These are phyloP conservation scores for Dromas ardeola DNA, from an alignment of 2,113 vertebrate species.

Conservation along the genomic window DNA sequence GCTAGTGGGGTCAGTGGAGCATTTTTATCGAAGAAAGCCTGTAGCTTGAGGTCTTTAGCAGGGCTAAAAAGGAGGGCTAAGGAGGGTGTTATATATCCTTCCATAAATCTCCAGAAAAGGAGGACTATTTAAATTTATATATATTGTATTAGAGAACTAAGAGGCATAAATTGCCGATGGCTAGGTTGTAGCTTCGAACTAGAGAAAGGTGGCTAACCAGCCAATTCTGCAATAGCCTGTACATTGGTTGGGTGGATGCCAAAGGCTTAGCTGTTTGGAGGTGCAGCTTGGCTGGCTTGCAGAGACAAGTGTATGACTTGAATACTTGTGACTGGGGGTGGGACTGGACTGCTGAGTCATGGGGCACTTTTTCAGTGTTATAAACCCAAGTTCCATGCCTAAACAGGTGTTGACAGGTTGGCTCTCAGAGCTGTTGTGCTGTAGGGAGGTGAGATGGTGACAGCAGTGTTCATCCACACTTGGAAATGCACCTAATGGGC, in stretches of 20 bases:
- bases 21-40: background rate
- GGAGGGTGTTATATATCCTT: background rate
- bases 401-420: background rate
- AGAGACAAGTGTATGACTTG: background rate
- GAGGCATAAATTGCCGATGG: background rate
- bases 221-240: background rate
- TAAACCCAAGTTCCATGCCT: background rate
- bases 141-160: background rate
- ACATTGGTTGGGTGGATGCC: fast-evolving
- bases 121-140: background rate
- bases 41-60: background rate
- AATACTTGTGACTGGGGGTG: background rate
- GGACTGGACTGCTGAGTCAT: background rate
- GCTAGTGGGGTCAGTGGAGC: background rate
- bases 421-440: background rate
- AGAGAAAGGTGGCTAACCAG: background rate
- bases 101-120: background rate
- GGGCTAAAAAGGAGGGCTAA: background rate
- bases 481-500: background rate
- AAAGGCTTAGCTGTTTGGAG: background rate
- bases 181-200: background rate
- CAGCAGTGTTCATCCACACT: background rate
- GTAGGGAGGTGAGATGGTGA: background rate
- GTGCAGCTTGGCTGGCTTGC: background rate
- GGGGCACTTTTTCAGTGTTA: background rate